A percentile compares a stretch with the other conserved stretches of the same genome.
Conservation (phyloP, 1,140 invertebrate genomes). For the Drosophila ironensis region DNA sequence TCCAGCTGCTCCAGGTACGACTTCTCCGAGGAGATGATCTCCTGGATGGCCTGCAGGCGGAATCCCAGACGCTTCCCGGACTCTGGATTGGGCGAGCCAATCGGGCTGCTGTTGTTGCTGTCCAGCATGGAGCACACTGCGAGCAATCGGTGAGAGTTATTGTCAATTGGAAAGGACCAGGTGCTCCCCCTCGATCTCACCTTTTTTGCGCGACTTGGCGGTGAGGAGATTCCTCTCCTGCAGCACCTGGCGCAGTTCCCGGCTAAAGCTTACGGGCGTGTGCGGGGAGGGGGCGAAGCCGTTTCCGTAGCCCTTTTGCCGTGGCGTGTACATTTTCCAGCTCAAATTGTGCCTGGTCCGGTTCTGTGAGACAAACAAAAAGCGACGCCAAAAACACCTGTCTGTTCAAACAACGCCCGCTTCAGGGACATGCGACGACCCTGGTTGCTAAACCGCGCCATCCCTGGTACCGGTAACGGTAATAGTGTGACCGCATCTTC, state of each 20-base stretch:
- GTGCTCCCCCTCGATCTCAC: slow-evolving; percentile 57
- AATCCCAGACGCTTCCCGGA: slow-evolving; percentile 82
- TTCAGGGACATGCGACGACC: background rate
- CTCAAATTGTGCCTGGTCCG: slow-evolving; percentile 1
- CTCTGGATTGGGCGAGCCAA: slow-evolving; percentile 75
- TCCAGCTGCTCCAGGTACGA: slow-evolving; percentile 88
- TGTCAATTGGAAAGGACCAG: background rate
- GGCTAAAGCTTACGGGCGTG: slow-evolving; percentile 84
- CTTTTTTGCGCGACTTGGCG: slow-evolving; percentile 84
- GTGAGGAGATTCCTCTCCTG: slow-evolving; percentile 86
- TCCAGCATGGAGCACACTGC: slow-evolving; percentile 61
- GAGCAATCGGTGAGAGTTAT: background rate
- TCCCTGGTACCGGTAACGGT: background rate
- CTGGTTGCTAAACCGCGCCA: background rate
- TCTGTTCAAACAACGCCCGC: slow-evolving; percentile 42
- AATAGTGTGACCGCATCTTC: background rate
- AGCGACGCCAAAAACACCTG: slow-evolving; percentile 71
- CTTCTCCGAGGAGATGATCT: slow-evolving; percentile 88
- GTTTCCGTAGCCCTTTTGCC: slow-evolving; percentile 31
- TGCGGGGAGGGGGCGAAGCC: slow-evolving; percentile 44
- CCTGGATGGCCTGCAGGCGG: slow-evolving; percentile 84
- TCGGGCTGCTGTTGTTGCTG: slow-evolving; percentile 63
- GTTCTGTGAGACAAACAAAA: no score
- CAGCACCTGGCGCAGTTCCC: slow-evolving; percentile 85
- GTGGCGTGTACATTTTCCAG: slow-evolving; percentile 57